phyloP scores from a whole-genome alignment of 2,113 vertebrate species.

The Tamias sibiricus region DNA sequence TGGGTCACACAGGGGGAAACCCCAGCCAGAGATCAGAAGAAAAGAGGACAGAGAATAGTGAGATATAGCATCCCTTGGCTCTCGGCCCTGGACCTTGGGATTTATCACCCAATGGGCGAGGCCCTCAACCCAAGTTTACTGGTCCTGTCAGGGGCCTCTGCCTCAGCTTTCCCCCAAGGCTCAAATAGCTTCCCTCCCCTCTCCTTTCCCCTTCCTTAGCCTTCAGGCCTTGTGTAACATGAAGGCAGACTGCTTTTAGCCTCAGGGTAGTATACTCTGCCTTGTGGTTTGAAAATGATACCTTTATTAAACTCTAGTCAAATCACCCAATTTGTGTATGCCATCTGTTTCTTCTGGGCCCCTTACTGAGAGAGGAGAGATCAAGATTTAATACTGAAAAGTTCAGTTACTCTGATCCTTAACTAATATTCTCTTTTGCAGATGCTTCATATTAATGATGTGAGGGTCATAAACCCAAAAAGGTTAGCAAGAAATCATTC shows the following conservation, averaged over 20 bases:
- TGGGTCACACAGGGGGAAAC: background rate
- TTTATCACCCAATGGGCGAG: background rate
- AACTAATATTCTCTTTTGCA: conserved; percentile 30
- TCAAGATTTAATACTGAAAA: conserved; percentile 58
- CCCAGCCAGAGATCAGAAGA: background rate
- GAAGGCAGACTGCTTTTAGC: background rate
- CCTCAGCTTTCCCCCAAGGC: background rate
- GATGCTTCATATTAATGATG: background rate
- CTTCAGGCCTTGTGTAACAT: background rate
- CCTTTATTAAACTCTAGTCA: conserved; percentile 61
- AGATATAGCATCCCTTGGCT: background rate
- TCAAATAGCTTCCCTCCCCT: background rate
- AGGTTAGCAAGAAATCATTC: background rate
- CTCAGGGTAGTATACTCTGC: background rate
- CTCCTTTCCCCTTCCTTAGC: background rate
- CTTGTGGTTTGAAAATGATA: conserved; percentile 40
- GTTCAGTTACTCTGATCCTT: conserved; percentile 42
- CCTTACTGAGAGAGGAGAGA: background rate
- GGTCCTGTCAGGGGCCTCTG: background rate
- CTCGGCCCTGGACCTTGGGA: rapidly evolving
- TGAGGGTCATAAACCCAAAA: conserved; percentile 44
- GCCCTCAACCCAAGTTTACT: background rate
- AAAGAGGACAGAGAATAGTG: background rate
- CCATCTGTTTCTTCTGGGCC: conserved; percentile 59
- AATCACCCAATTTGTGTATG: conserved; percentile 26